These are phyloP conservation scores for Phallusia fumigata DNA, from an alignment of 23 tunicate species.

Conservation along the genomic window DNA sequence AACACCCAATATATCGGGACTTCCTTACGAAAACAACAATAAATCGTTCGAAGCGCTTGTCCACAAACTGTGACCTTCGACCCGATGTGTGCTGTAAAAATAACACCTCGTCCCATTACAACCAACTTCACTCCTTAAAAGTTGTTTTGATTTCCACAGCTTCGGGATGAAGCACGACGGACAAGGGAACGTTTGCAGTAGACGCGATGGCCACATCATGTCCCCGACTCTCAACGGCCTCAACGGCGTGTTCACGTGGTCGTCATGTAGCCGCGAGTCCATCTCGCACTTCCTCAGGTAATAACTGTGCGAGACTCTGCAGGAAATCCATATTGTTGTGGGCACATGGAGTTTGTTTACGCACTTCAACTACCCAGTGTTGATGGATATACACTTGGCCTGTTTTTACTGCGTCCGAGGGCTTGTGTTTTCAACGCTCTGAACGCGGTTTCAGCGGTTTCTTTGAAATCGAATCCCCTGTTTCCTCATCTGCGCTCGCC, in stretches of 20 bases:
- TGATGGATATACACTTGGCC: conserved; percentile 1
- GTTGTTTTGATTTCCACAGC: conserved; percentile 27
- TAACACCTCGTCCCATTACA: too few relatives aligned
- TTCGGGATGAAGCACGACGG: conserved; percentile 99
- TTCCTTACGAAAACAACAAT: too few relatives aligned
- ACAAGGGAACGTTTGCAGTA: conserved; percentile 83
- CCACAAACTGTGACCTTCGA: too few relatives aligned
- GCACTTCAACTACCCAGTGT: neutral
- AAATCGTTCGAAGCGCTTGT: too few relatives aligned
- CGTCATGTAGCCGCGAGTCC: conserved; percentile 80
- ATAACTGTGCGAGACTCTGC: neutral
- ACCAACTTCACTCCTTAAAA: neutral
- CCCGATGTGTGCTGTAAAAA: too few relatives aligned
- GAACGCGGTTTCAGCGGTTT: neutral
- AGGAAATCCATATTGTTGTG: neutral
- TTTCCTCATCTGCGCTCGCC: neutral
- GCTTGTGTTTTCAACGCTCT: neutral
- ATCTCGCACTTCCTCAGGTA: conserved; percentile 68
- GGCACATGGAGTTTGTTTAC: neutral
- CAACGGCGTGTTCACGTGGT: conserved; percentile 97
- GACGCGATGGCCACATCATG: conserved; percentile 92
- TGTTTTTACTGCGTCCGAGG: neutral
- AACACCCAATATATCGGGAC: too few relatives aligned
- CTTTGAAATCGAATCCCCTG: neutral
- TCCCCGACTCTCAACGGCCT: conserved; percentile 90